Evolutionary conservation across 30 jellyfish, hydroid and myxozoan genomes (phyloP).

Genomic region (Haliclystus octoradiatus): DNA sequence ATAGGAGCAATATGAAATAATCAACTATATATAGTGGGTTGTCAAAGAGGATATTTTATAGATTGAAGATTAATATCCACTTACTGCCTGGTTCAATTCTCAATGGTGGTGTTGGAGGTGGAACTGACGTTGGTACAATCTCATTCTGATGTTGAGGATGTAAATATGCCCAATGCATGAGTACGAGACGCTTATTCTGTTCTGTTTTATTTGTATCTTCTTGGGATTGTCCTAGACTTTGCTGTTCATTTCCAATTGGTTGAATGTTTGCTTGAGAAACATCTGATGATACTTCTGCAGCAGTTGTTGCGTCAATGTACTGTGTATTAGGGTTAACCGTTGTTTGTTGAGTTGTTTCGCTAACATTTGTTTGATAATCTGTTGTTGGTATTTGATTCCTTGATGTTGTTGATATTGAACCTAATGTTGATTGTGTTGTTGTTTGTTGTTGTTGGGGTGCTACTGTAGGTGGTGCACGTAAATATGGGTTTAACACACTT

Average conservation of each 20-base stretch:
- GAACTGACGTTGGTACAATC: conserved; percentile 51
- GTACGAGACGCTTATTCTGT: neutral
- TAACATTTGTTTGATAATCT: neutral
- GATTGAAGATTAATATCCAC: conserved; percentile 6
- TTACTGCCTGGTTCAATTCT: conserved; percentile 87
- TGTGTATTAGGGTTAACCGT: neutral
- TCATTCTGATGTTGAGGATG: conserved; percentile 64
- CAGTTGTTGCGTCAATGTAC: neutral
- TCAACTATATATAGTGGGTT: too few relatives aligned
- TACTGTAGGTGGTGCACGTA: neutral
- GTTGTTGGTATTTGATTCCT: neutral
- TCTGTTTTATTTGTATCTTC: neutral
- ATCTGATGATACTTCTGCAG: neutral
- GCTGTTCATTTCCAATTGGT: neutral
- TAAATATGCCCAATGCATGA: conserved; percentile 67
- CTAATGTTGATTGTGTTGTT: neutral
- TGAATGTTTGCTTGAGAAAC: neutral
- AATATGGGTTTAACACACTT: neutral
- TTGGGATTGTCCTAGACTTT: too few relatives aligned
- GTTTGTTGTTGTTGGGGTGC: neutral
- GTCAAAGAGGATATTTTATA: too few relatives aligned
- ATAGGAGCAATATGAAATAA: too few relatives aligned
- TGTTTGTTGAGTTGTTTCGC: neutral
- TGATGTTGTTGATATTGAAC: neutral
- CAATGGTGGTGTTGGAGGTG: conserved; percentile 87